phyloP scores from a whole-genome alignment of 1,140 invertebrate genomes.

The Hylyphantes graminicola region DNA sequence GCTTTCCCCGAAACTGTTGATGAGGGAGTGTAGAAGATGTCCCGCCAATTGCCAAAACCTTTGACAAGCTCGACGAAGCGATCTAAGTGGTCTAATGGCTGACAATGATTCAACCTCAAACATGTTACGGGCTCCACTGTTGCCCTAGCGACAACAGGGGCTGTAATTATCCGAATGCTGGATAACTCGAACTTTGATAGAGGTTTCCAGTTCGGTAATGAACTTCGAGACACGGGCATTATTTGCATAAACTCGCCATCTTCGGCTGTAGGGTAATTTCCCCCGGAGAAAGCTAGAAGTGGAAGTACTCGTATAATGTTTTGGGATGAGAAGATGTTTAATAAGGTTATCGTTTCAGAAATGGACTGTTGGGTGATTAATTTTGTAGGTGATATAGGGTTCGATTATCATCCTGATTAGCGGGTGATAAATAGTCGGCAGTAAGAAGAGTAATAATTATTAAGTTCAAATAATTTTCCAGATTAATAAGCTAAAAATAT shows the following conservation, averaged over 20 bases:
- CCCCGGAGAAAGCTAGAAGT: background rate
- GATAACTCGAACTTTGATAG: constrained; percentile 39
- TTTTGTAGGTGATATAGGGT: no score
- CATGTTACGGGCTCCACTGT: constrained; percentile 44
- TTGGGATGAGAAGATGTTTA: no score
- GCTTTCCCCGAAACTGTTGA: constrained; percentile 34
- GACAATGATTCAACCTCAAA: constrained; percentile 54
- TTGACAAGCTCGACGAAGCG: constrained; percentile 42
- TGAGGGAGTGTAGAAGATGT: constrained; percentile 6
- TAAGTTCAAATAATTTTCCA: no score
- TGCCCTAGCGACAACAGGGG: constrained; percentile 16
- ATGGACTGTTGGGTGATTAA: no score
- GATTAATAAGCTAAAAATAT: no score
- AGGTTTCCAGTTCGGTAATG: constrained; percentile 19
- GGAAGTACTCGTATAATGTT: no score
- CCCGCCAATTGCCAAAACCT: constrained; percentile 33
- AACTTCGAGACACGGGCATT: constrained; percentile 9
- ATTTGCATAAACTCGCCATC: constrained; percentile 48
- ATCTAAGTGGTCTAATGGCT: constrained; percentile 48
- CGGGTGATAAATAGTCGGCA: no score
- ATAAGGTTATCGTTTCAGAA: no score
- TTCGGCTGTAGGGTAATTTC: background rate
- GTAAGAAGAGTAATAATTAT: no score
- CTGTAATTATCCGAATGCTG: constrained; percentile 46
- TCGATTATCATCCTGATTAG: no score